Conservation (phyloP, 2,888 invertebrate species). For the Hirudinaria manillensis region DNA sequence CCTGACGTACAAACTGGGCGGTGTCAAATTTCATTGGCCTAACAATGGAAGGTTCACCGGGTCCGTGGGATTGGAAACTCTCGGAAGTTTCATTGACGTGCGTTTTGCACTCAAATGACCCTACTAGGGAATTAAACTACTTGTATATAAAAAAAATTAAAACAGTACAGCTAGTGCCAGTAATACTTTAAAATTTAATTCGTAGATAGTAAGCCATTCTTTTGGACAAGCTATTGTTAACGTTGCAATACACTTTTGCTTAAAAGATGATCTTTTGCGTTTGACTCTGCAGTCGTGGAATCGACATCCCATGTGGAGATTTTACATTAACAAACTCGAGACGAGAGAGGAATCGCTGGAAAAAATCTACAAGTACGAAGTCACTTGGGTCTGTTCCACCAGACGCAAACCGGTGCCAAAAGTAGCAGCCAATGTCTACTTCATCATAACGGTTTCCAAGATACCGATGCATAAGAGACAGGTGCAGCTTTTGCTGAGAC, state of each 20-base stretch:
- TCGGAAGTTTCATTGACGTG: neutral
- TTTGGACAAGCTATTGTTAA: too few species aligned
- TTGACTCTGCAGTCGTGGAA: neutral
- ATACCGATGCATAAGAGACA: neutral
- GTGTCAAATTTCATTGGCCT: neutral
- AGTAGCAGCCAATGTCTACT: neutral
- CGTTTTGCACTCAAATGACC: neutral
- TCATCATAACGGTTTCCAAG: neutral
- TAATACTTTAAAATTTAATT: too few species aligned
- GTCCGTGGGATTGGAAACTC: neutral
- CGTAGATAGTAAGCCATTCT: too few species aligned
- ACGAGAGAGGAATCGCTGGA: neutral
- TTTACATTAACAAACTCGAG: neutral
- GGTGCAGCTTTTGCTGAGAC: neutral
- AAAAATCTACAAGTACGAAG: conserved; percentile 1
- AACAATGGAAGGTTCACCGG: neutral
- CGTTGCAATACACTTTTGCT: neutral
- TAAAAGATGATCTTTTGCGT: neutral
- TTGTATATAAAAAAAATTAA: neutral
- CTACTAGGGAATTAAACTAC: neutral
- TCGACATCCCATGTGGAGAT: neutral
- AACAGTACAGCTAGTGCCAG: too few species aligned
- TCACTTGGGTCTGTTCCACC: neutral
- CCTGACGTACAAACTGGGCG: too few species aligned
- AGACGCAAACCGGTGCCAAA: neutral